Evolutionary conservation across 1,140 invertebrate species (phyloP).

Genomic region (Dendrolimus kikuchii): DNA sequence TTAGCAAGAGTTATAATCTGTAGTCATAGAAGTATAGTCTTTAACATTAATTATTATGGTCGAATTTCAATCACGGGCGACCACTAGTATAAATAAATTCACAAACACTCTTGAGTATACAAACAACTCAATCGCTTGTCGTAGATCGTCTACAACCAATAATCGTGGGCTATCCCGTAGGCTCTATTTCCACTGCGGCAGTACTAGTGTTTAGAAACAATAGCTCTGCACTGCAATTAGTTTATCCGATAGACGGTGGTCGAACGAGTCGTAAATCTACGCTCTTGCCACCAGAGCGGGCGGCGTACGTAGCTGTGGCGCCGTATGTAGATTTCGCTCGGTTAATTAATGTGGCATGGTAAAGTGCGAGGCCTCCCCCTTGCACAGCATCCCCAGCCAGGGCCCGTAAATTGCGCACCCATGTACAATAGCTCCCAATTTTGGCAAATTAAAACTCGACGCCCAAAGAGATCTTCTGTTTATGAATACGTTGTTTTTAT

Average conservation of each 20-base stretch:
- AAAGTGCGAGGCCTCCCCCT: conserved; percentile 45
- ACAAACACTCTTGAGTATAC: conserved; percentile 26
- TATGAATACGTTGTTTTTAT: conserved; percentile 4
- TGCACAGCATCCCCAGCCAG: conserved; percentile 24
- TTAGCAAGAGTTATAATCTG: too few species aligned
- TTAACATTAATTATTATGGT: too few species aligned
- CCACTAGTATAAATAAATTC: background rate
- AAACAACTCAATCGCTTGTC: conserved; percentile 37
- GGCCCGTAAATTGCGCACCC: conserved; percentile 59
- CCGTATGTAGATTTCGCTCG: conserved; percentile 62
- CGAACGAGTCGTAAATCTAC: conserved; percentile 65
- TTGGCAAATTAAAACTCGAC: conserved; percentile 56
- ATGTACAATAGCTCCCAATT: conserved; percentile 50
- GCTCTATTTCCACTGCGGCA: conserved; percentile 32
- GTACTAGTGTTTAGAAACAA: conserved; percentile 59
- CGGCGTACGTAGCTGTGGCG: conserved; percentile 44
- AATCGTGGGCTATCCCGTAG: conserved; percentile 17
- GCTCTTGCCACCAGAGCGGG: conserved; percentile 49
- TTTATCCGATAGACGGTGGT: conserved; percentile 65
- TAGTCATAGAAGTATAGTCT: too few species aligned
- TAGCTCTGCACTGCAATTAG: conserved; percentile 63
- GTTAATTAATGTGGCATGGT: conserved; percentile 66
- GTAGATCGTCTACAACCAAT: conserved; percentile 31
- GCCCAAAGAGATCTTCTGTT: conserved; percentile 26
- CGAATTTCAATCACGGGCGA: background rate